A percentile compares a stretch with the other conserved stretches of the same genome.
Conservation (phyloP, 2,113 vertebrate species). For the Stigmatopora argus region DNA sequence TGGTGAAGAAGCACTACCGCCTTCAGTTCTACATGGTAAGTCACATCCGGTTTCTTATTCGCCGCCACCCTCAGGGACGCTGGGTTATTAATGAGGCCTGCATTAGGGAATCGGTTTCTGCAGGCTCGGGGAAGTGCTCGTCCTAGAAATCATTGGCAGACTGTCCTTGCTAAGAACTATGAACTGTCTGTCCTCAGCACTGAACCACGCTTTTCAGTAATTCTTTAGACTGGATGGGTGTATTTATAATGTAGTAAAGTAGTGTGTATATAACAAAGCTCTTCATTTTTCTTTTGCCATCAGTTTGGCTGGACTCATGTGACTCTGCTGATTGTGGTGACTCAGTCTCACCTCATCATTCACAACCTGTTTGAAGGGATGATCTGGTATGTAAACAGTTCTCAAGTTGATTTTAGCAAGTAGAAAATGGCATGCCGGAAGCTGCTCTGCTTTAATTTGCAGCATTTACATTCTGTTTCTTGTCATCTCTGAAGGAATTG, state of each 20-base stretch:
- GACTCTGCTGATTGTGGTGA: slow-evolving; percentile 92
- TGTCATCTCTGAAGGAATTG: background rate
- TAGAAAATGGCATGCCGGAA: background rate
- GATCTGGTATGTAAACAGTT: slow-evolving; percentile 84
- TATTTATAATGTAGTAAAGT: background rate
- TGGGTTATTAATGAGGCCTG: slow-evolving; percentile 38
- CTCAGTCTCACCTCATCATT: slow-evolving; percentile 97
- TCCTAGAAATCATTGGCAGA: background rate
- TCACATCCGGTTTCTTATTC: background rate
- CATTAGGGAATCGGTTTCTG: background rate
- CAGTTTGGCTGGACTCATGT: slow-evolving; percentile 99
- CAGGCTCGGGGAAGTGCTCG: slow-evolving; percentile 1
- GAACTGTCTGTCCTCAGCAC: background rate
- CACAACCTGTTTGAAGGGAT: slow-evolving; percentile 98
- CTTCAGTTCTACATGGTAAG: slow-evolving; percentile 99
- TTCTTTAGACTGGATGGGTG: background rate
- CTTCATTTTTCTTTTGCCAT: slow-evolving; percentile 1
- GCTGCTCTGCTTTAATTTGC: background rate
- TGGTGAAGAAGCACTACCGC: slow-evolving; percentile 98
- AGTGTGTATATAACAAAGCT: background rate
- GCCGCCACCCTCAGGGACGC: background rate
- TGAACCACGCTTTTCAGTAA: background rate
- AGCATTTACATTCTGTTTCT: background rate
- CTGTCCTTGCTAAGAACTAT: background rate
- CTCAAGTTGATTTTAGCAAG: too few species aligned